Conservation (phyloP, 2,113 vertebrate species). For the Campylomormyrus numenius region DNA sequence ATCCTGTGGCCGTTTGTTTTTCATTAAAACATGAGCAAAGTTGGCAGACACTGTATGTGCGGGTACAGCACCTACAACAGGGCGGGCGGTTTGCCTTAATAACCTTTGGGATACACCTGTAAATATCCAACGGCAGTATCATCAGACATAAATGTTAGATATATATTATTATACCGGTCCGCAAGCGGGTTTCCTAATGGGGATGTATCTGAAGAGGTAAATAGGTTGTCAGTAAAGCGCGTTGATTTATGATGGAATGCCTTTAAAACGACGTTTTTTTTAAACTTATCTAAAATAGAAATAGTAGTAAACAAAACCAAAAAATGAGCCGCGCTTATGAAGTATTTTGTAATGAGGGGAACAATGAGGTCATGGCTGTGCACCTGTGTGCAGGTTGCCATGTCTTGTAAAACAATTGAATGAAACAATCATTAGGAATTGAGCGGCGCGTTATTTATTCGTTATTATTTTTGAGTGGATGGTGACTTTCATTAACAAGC, state of each 20-base stretch:
- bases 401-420: background rate
- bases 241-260: background rate
- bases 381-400: background rate
- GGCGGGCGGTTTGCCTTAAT: background rate
- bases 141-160: background rate
- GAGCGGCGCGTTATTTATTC: background rate
- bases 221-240: background rate
- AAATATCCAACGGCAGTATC: background rate
- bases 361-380: background rate
- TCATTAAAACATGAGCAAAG: background rate
- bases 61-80: background rate
- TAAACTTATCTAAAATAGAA: background rate
- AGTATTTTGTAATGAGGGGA: background rate
- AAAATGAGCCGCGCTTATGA: background rate
- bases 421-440: background rate
- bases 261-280: background rate
- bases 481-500: background rate
- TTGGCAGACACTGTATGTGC: background rate
- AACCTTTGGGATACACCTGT: background rate
- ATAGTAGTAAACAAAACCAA: background rate
- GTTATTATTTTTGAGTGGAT: background rate
- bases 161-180: background rate
- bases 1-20: background rate
- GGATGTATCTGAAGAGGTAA: background rate
- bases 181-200: background rate